A percentile compares a stretch with the other conserved stretches of the same genome.
phyloP scores from a whole-genome alignment of 2,888 invertebrate genomes.

The Brassicogethes aeneus region DNA sequence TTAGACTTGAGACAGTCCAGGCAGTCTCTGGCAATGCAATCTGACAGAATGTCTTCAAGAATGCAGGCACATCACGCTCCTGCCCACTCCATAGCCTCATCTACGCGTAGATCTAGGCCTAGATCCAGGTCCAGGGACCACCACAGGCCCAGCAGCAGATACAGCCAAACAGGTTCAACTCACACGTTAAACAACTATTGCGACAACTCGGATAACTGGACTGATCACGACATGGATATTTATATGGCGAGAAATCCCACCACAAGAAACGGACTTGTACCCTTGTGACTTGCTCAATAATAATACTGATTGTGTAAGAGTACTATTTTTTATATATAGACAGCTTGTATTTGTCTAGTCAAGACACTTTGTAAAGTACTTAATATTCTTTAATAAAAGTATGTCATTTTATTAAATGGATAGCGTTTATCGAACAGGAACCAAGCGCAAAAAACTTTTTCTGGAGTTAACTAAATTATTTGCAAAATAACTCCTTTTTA shows the following conservation, averaged over 20 bases:
- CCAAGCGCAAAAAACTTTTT: too few species aligned
- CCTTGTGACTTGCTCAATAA: conserved; percentile 46
- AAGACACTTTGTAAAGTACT: too few species aligned
- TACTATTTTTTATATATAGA: too few species aligned
- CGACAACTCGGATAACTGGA: conserved; percentile 88
- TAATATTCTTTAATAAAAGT: too few species aligned
- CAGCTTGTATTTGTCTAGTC: too few species aligned
- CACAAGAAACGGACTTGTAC: conserved; percentile 75
- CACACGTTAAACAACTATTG: conserved; percentile 78
- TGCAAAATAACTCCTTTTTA: too few species aligned
- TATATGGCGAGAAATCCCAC: conserved; percentile 90
- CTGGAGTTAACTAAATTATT: too few species aligned
- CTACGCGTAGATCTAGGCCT: conserved; percentile 55
- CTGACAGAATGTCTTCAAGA: conserved; percentile 70
- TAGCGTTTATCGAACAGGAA: too few species aligned
- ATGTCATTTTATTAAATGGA: too few species aligned
- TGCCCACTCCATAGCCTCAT: conserved; percentile 43
- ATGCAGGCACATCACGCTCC: conserved; percentile 52
- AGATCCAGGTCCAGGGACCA: conserved; percentile 68
- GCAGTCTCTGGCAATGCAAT: conserved; percentile 74
- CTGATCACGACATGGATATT: conserved; percentile 92
- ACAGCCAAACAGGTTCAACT: conserved; percentile 69
- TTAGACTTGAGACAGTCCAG: conserved; percentile 77
- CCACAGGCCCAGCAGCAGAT: conserved; percentile 66
- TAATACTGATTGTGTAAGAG: not conserved